Percentiles rank a stretch among this genome's conserved stretches.
Evolutionary conservation across 2,797 vertebrate genomes (phyloP).

Genomic region (Ciconia nigra): DNA sequence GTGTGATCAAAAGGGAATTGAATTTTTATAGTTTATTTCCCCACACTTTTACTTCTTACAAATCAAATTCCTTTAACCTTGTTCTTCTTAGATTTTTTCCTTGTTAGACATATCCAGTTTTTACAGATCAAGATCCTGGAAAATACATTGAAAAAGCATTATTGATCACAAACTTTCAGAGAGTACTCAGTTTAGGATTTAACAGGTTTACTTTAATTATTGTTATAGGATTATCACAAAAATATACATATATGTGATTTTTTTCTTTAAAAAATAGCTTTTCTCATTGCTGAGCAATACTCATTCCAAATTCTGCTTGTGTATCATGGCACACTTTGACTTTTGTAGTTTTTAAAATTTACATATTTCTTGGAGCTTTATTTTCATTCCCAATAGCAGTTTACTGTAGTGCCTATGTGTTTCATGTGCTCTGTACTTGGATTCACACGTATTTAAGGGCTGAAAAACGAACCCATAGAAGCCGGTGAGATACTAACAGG

Average conservation of each 20-base stretch:
- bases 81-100: not conserved
- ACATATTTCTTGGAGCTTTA: not conserved
- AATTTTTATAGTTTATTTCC: not conserved
- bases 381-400: not conserved
- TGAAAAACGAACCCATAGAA: not conserved
- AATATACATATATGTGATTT: not conserved
- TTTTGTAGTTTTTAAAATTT: not conserved
- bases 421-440: not conserved
- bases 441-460: not conserved
- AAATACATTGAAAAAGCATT: not conserved
- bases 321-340: fast-evolving
- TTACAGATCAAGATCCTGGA: not conserved
- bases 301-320: not conserved
- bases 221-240: not conserved
- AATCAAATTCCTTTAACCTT: not conserved
- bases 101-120: not conserved
- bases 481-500: not conserved
- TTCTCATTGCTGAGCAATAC: not conserved
- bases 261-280: not conserved
- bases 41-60: not conserved
- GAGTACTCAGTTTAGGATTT: not conserved
- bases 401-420: fast-evolving
- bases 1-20: not conserved
- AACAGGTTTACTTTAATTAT: not conserved
- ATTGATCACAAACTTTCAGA: not conserved